Base-by-base conservation (phyloP, 64 coral and sea anemone species). In the Pocillopora verrucosa region DNA sequence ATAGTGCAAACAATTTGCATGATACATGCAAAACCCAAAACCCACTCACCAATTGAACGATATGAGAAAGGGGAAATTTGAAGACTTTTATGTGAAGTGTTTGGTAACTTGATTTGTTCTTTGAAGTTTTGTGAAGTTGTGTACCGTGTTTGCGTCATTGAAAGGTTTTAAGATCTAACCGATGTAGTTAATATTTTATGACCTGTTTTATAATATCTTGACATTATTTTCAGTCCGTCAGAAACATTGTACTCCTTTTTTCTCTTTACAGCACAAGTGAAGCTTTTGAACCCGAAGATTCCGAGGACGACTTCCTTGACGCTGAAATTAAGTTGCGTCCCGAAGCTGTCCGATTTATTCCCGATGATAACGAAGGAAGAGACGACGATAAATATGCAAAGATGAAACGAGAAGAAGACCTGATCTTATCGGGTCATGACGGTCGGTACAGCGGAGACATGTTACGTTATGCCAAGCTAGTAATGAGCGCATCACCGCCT, bases 251-350 rank as follows among this genome's bases (percentile, higher is more conserved):
- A 45, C 41, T 22, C 58, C 64, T 76, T 4, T 77, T 76, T 14
- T 91, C 15, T 20, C 24, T 88, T 80, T 1, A 25, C 58, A 97
- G 95, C 81, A 72, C 91, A 14, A 79, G 88, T 34, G 73, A 78
- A 56, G 83, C 70, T 1, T 91, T 82, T 24, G 91, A 89, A 97
- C 79, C 75, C 19, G 91, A 81, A 93, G 95, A 93, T 58, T 93
- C 86, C 36, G 95, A 97, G 20, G 95, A 94, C 1, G 95, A 97
- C 38, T 97, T 93, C 70, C 76, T 84, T 51, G 95, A 97, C 51
- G 87, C 87, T 37, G 95, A 93, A 58, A 87, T 97, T 73, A 97
- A 97, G 79, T 84, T 97, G 11, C 88, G 82, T 34, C 95, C 95
- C 13, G 95, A 97, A 15, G 63, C 95, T 51, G 95, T 97, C 30